Base-by-base conservation (phyloP, 1,140 invertebrate genomes). In the Meteorus sp. region DNA sequence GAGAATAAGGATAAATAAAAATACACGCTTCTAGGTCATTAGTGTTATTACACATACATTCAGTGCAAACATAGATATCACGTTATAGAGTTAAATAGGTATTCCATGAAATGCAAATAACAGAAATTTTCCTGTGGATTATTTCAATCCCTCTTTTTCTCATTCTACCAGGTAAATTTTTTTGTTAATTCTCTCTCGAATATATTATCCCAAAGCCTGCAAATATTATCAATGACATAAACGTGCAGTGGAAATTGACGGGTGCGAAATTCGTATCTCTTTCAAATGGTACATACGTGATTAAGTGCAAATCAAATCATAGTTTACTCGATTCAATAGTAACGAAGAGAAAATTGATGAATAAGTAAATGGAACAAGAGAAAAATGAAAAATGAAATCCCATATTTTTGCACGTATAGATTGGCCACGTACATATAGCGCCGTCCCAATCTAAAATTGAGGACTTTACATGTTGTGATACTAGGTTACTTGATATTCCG, bases 391-490 rank as follows among this genome's bases (percentile, higher is more conserved):
- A 48, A 29, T 15, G 6, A 57, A 58, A 57, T 48, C 39, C 31
- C 44, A 57, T 57, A 57, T 57, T 57, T 57, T 57, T 57, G 43
- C 55, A 57, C 47, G 44, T 50, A 27, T 55, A 58, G 41, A 55
- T 31, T 59, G 51, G 56, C 55, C 45, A 41, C 29, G 56, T 62
- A 51, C 56, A 39, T 62, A 48, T 52, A 73, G 74, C 74, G 75
- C 74, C 75, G 77, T 78, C 77, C 76, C 75, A 70, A 74, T 74
- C 72, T 66, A 62, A 71, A 76, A 72, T 68, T 73, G 61, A 74
- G 67, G n/a, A 72, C 64, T 64, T 59, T 62, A 52, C 41, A 74
- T 58, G 74, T 79, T 79, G 75, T 79, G 77, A 79, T 79, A 79
- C 73, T 78, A 78, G 76, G 74, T 76, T 78, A 78, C 66, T 61